Evolutionary conservation across 1,140 invertebrate species (phyloP).

Genomic region (Samia ricini): DNA sequence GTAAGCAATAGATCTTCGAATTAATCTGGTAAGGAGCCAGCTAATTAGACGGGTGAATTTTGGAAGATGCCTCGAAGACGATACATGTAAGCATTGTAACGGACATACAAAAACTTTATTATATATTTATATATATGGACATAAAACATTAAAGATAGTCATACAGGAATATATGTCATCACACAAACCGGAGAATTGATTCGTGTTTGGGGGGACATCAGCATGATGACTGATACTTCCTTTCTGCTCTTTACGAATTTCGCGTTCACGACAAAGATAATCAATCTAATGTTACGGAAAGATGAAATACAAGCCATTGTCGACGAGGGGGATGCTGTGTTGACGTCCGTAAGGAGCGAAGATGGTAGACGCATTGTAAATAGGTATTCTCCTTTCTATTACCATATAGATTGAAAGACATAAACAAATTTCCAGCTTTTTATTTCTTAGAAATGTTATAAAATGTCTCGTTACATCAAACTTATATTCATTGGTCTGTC

Average conservation of each 20-base stretch:
- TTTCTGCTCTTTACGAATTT: slow-evolving; percentile 58
- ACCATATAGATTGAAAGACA: background rate
- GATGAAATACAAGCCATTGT: background rate
- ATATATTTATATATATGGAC: too few species aligned
- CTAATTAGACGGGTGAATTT: too few species aligned
- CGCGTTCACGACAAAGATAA: slow-evolving; percentile 11
- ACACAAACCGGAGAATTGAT: slow-evolving; percentile 41
- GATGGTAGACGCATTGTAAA: background rate
- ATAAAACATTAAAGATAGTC: too few species aligned
- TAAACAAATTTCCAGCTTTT: background rate
- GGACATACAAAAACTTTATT: background rate
- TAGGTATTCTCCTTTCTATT: background rate
- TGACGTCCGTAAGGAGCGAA: background rate
- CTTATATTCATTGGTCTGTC: too few species aligned
- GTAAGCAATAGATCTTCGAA: too few species aligned
- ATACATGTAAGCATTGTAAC: background rate
- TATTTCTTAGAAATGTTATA: background rate
- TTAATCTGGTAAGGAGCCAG: too few species aligned
- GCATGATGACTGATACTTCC: slow-evolving; percentile 49
- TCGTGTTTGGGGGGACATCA: slow-evolving; percentile 51
- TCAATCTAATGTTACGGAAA: background rate
- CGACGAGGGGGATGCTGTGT: background rate
- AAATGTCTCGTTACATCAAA: too few species aligned
- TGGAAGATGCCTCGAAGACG: too few species aligned
- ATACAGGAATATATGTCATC: slow-evolving; percentile 36